These are phyloP conservation scores for Panurus biarmicus DNA, from an alignment of 2,113 vertebrate genomes.

Conservation along the genomic window DNA sequence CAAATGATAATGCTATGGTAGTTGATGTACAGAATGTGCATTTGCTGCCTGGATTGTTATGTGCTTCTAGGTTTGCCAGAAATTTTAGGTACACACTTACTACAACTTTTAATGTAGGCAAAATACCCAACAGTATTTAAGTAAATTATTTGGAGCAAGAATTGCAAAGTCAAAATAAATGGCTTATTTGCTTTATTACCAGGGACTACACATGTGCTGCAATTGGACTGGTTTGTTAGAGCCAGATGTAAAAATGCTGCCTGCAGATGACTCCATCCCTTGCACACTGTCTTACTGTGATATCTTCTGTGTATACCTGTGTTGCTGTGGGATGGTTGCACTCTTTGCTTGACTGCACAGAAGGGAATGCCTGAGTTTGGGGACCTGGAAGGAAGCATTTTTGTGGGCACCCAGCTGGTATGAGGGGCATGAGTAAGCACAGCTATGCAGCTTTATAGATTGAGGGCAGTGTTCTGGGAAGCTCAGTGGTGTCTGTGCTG, in stretches of 20 bases:
- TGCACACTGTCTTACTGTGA: not conserved
- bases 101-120: not conserved
- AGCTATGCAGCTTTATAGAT: not conserved
- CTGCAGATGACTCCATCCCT: not conserved
- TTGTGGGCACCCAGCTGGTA: not conserved
- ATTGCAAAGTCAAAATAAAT: not conserved
- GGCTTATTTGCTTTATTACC: not conserved
- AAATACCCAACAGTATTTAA: not conserved
- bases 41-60: not conserved
- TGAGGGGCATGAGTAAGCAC: not conserved
- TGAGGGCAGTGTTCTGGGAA: not conserved
- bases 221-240: not conserved
- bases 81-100: not conserved
- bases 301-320: not conserved
- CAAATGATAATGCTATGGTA: not conserved
- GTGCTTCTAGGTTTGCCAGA: not conserved
- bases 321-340: not conserved
- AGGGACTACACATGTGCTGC: not conserved
- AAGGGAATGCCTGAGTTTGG: not conserved
- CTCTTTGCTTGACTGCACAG: not conserved
- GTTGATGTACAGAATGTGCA: not conserved
- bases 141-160: not conserved
- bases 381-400: not conserved
- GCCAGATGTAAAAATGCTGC: not conserved
- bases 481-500: not conserved